A percentile compares a stretch with the other conserved stretches of the same genome.
These are phyloP conservation scores for Cryptotermes secundus DNA, from an alignment of 1,140 invertebrate genomes.

Conservation along the genomic window DNA sequence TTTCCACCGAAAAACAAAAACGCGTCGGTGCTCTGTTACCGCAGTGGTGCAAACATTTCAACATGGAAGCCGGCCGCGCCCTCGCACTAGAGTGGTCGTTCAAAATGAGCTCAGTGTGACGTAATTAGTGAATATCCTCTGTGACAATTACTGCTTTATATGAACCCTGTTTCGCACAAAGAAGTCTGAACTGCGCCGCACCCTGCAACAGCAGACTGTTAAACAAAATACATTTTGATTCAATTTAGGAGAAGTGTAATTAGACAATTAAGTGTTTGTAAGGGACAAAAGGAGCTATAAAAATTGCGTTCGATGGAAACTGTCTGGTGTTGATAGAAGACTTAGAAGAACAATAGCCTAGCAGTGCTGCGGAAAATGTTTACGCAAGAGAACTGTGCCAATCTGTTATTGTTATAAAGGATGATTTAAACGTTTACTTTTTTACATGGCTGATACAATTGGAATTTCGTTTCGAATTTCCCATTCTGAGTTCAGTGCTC, in stretches of 20 bases:
- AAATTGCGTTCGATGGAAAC: neutral
- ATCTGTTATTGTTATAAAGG: too few relatives aligned
- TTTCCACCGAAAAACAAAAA: neutral
- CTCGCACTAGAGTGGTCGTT: neutral
- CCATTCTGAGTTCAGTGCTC: neutral
- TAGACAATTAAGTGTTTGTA: neutral
- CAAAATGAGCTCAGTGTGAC: too few relatives aligned
- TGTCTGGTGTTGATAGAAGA: neutral
- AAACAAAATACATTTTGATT: neutral
- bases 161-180: neutral
- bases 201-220: too few relatives aligned
- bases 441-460: too few relatives aligned
- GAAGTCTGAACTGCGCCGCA: too few relatives aligned
- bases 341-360: too few relatives aligned
- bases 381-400: too few relatives aligned
- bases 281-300: neutral
- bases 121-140: neutral
- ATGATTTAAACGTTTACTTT: too few relatives aligned
- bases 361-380: too few relatives aligned
- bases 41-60: constrained; percentile 5
- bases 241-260: neutral
- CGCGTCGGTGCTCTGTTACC: neutral
- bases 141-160: neutral
- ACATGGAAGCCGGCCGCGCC: neutral
- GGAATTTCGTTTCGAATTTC: neutral